Conservation (phyloP, 2,888 invertebrate genomes). For the Pseudoips prasinana region DNA sequence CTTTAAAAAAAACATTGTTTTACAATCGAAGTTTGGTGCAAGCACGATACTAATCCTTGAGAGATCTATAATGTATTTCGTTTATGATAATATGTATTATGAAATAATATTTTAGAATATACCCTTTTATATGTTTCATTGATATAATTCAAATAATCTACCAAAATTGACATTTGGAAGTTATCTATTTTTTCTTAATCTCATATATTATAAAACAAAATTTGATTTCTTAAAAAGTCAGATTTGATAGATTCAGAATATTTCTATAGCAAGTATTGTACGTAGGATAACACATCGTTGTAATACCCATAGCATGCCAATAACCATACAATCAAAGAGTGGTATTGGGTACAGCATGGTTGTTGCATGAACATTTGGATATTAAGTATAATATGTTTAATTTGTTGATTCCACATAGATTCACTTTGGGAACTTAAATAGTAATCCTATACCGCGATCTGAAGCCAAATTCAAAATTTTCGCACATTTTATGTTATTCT, state of each 20-base stretch:
- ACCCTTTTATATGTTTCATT: constrained; percentile 14
- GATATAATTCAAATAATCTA: constrained; percentile 10
- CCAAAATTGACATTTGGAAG: constrained; percentile 24
- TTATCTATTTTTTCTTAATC: too few species aligned
- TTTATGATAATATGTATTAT: too few species aligned
- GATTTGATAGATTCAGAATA: constrained; percentile 27
- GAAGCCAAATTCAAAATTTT: constrained; percentile 19
- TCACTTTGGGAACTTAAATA: constrained; percentile 30
- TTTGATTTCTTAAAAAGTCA: too few species aligned
- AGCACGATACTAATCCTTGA: constrained; percentile 2
- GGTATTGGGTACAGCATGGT: constrained; percentile 54
- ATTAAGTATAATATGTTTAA: constrained; percentile 33
- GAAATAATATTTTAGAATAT: constrained; percentile 5
- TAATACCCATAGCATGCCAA: constrained; percentile 51
- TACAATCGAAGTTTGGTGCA: constrained; percentile 30
- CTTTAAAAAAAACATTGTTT: not conserved
- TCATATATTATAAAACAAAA: too few species aligned
- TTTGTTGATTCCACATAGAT: constrained; percentile 31
- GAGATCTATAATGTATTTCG: too few species aligned
- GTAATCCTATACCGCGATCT: constrained; percentile 3
- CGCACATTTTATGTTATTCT: constrained; percentile 13
- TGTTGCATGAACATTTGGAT: constrained; percentile 58
- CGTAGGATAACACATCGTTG: constrained; percentile 22
- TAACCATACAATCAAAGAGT: constrained; percentile 39
- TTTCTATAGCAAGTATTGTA: constrained; percentile 11